Evolutionary conservation across 2,888 invertebrate genomes (phyloP).

Genomic region (Euzophera pinguis): DNA sequence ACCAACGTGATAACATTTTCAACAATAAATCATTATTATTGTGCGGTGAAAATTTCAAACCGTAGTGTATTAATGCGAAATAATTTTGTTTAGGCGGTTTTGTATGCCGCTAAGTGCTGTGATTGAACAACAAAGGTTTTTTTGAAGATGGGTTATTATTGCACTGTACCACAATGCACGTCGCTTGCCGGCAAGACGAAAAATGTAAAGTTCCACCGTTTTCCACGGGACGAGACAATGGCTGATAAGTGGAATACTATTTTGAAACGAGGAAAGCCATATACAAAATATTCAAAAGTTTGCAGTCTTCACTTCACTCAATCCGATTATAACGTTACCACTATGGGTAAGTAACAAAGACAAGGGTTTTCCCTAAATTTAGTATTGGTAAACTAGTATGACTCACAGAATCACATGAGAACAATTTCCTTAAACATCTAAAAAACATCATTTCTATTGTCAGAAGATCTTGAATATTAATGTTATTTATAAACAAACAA

Average conservation of each 20-base stretch:
- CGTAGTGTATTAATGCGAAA: constrained; percentile 28
- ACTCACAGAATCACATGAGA: constrained; percentile 40
- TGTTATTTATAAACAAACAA: not conserved
- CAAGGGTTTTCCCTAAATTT: constrained; percentile 64
- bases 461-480: not conserved
- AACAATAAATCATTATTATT: constrained; percentile 50
- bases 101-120: constrained; percentile 19
- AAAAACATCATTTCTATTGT: not conserved
- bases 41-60: constrained; percentile 21
- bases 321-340: constrained; percentile 72
- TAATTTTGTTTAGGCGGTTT: constrained; percentile 18
- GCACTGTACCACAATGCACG: constrained; percentile 76
- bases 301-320: constrained; percentile 74
- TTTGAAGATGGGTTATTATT: constrained; percentile 73
- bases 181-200: constrained; percentile 78
- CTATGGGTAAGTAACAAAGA: constrained; percentile 77
- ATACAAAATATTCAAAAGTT: constrained; percentile 76
- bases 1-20: constrained; percentile 70
- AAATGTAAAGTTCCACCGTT: constrained; percentile 75
- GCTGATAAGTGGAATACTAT: constrained; percentile 70
- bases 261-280: constrained; percentile 69
- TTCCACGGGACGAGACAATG: constrained; percentile 62
- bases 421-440: constrained; percentile 20
- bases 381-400: constrained; percentile 33
- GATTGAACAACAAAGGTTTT: constrained; percentile 41